Evolutionary conservation across 2,113 vertebrate species (phyloP).

Genomic region (Laticauda colubrina): DNA sequence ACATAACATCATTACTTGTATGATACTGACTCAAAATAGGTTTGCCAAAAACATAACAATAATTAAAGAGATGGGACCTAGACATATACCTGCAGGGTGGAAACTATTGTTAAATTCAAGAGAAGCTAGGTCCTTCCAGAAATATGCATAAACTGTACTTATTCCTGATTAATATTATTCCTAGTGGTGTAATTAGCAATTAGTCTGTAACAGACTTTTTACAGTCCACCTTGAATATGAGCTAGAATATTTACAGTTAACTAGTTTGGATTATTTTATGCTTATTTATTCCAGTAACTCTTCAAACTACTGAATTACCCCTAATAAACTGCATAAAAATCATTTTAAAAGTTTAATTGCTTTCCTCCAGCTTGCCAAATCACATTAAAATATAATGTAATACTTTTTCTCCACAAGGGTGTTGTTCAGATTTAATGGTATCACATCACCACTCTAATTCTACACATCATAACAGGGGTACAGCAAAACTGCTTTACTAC

Average conservation of each 20-base stretch:
- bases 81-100: background rate
- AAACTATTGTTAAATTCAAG: background rate
- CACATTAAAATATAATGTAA: conserved; percentile 1
- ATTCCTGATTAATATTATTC: background rate
- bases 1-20: background rate
- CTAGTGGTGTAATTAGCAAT: background rate
- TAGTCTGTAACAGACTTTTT: background rate
- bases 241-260: background rate
- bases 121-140: background rate
- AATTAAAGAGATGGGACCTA: background rate
- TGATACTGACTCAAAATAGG: background rate
- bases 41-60: background rate
- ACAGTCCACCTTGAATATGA: background rate
- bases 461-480: background rate
- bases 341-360: background rate
- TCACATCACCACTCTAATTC: background rate
- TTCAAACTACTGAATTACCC: background rate
- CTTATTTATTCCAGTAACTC: background rate
- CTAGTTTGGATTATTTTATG: background rate
- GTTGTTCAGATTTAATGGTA: background rate
- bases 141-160: background rate
- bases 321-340: background rate
- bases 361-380: background rate
- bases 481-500: background rate
- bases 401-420: background rate